These are phyloP conservation scores for Camponotus fellah DNA, from an alignment of 2,888 invertebrate species.

Conservation along the genomic window DNA sequence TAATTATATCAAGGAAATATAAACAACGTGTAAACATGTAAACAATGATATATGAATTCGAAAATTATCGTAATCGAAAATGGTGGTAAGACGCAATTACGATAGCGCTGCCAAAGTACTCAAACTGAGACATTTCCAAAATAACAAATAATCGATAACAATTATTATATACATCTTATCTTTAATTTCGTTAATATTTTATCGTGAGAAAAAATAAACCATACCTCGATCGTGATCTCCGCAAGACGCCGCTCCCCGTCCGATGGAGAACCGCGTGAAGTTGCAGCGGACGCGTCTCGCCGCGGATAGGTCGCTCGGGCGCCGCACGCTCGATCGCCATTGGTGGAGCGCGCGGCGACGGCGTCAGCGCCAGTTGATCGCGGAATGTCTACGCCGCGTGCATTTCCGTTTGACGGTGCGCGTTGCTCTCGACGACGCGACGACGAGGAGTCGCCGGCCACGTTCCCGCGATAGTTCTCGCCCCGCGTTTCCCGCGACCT, in stretches of 20 bases:
- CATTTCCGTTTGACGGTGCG: not conserved
- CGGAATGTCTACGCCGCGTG: constrained; percentile 1
- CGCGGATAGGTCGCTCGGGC: constrained; percentile 57
- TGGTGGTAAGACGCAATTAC: too few species aligned
- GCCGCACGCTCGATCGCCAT: not conserved
- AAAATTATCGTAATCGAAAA: too few species aligned
- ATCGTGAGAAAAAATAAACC: not conserved
- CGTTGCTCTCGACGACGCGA: not conserved
- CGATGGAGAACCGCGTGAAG: not conserved
- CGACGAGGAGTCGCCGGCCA: constrained; percentile 1
- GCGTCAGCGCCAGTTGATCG: not conserved
- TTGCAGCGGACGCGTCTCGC: constrained; percentile 3
- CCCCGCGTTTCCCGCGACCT: not conserved
- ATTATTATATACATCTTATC: not conserved
- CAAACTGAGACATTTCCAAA: too few species aligned
- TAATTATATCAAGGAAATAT: not conserved
- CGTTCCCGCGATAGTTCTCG: constrained; percentile 1
- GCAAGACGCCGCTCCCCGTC: not conserved
- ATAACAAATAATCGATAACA: not conserved
- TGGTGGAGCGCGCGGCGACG: not conserved
- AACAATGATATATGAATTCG: too few species aligned
- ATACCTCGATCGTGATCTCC: not conserved
- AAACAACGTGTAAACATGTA: too few species aligned
- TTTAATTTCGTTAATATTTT: not conserved
- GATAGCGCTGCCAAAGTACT: too few species aligned